A percentile compares a stretch with the other conserved stretches of the same genome.
phyloP scores from a whole-genome alignment of 2,888 invertebrate genomes.

The Apomyelois bistriatella region DNA sequence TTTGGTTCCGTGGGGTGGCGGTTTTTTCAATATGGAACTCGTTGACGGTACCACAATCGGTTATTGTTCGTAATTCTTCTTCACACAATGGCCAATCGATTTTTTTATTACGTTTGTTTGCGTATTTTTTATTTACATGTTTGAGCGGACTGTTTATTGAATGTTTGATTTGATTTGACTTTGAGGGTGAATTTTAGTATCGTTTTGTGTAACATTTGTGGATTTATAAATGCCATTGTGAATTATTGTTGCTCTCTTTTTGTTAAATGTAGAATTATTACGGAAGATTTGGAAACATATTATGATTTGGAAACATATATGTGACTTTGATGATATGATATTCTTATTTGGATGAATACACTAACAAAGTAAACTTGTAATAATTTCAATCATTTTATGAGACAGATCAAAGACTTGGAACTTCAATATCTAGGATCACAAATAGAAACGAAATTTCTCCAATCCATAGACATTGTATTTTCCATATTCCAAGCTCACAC shows the following conservation, averaged over 20 bases:
- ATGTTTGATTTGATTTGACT: constrained; percentile 29
- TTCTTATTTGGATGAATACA: background rate
- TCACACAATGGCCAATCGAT: constrained; percentile 44
- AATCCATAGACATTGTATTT: constrained; percentile 55
- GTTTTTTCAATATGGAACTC: constrained; percentile 61
- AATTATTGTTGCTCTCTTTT: constrained; percentile 7
- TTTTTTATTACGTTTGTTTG: constrained; percentile 54
- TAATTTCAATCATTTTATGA: background rate
- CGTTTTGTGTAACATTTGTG: constrained; percentile 29
- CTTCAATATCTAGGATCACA: background rate
- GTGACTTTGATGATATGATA: too few relatives aligned
- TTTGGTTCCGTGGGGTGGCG: constrained; percentile 53
- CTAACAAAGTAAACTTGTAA: background rate
- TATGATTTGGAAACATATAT: too few relatives aligned
- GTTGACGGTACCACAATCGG: constrained; percentile 70
- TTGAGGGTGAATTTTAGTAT: constrained; percentile 35
- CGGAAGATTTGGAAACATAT: too few relatives aligned
- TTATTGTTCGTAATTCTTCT: constrained; percentile 63
- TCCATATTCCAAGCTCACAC: constrained; percentile 67
- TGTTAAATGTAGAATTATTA: background rate
- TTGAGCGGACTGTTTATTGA: constrained; percentile 31
- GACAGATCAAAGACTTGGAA: background rate
- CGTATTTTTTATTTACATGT: constrained; percentile 44
- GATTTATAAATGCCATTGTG: constrained; percentile 27
- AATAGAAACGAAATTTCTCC: constrained; percentile 5